Percentiles rank a stretch among this genome's conserved stretches.
Evolutionary conservation across 2,113 vertebrate species (phyloP).

Genomic region (Micromys minutus): DNA sequence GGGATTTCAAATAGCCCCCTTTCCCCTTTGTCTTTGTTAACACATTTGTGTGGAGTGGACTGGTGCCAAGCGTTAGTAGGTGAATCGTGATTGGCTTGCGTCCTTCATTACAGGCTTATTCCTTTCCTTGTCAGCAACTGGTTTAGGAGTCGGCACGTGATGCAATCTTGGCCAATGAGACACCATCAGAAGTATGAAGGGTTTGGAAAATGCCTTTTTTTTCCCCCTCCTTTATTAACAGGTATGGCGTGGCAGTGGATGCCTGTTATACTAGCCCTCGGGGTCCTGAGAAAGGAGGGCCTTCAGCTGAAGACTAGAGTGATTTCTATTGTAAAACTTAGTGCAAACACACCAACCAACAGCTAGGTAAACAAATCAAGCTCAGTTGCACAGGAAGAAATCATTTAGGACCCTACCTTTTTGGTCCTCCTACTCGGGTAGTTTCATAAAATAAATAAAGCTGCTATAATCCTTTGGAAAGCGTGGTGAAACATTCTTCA

Average conservation of each 20-base stretch:
- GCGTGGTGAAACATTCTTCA: background rate
- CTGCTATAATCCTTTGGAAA: background rate
- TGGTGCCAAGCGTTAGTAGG: background rate
- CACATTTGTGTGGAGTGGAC: background rate
- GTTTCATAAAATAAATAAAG: background rate
- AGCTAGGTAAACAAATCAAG: background rate
- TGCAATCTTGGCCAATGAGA: background rate
- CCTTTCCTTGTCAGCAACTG: background rate
- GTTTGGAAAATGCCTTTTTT: background rate
- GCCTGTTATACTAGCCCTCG: background rate
- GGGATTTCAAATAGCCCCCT: background rate
- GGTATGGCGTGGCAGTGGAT: background rate
- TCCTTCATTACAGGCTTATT: background rate
- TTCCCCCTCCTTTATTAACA: background rate
- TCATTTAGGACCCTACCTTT: background rate
- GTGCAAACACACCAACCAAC: background rate
- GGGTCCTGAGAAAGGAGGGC: background rate
- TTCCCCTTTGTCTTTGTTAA: background rate
- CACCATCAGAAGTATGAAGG: background rate
- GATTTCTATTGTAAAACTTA: background rate
- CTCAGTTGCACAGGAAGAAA: background rate
- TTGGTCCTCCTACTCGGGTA: background rate
- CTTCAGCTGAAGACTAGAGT: background rate
- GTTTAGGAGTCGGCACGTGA: background rate
- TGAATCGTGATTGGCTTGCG: background rate